These are phyloP conservation scores for Myiozetetes cayanensis DNA, from an alignment of 2,113 vertebrate species.

Conservation along the genomic window DNA sequence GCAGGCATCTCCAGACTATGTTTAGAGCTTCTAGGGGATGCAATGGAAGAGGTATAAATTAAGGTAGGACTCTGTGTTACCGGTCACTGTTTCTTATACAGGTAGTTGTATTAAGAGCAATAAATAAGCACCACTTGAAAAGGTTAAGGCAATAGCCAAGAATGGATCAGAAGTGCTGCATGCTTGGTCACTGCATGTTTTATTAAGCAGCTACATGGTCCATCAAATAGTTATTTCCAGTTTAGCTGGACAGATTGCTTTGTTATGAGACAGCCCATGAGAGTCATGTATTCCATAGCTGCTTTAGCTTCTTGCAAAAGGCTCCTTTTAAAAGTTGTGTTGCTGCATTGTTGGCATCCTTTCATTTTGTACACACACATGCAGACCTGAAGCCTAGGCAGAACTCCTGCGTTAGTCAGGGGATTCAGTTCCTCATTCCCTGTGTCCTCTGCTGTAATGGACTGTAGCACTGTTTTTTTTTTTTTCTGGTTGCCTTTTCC, in stretches of 20 bases:
- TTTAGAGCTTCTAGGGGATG: not conserved
- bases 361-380: not conserved
- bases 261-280: not conserved
- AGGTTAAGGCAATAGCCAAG: not conserved
- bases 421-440: not conserved
- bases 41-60: not conserved
- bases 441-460: not conserved
- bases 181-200: not conserved
- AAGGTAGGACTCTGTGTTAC: not conserved
- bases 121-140: not conserved
- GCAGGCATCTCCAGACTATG: not conserved
- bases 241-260: not conserved
- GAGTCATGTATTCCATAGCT: not conserved
- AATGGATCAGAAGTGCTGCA: not conserved
- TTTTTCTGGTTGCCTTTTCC: not conserved
- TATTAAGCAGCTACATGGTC: not conserved
- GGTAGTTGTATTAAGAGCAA: not conserved
- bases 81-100: not conserved
- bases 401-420: not conserved
- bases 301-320: not conserved
- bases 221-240: not conserved
- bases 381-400: not conserved
- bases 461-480: not conserved
- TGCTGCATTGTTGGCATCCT: not conserved
- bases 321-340: not conserved